phyloP scores from a whole-genome alignment of 92 coral and sea anemone genomes.

The Phymanthus crucifer region DNA sequence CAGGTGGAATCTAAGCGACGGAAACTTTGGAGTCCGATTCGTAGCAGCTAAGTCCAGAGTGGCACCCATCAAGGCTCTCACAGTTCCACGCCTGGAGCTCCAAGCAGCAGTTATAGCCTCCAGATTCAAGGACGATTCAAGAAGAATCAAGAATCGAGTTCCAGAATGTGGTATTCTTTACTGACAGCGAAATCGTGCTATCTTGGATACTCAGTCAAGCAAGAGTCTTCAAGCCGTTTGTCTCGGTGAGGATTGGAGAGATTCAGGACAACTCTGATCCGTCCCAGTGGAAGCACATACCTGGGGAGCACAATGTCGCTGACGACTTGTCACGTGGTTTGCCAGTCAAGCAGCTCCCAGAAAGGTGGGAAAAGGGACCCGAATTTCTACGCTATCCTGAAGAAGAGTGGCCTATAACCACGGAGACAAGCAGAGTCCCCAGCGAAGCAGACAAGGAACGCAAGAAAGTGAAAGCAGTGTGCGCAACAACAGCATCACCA shows the following conservation, averaged over 20 bases:
- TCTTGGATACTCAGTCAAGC: constrained; percentile 49
- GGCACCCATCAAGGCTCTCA: constrained; percentile 59
- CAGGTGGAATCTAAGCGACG: constrained; percentile 23
- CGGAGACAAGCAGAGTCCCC: no score
- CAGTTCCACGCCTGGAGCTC: constrained; percentile 52
- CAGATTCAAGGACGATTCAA: constrained; percentile 29
- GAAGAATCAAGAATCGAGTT: constrained; percentile 45
- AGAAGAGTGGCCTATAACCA: constrained; percentile 29
- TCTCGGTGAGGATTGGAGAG: no score
- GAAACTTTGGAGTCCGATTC: constrained; percentile 32
- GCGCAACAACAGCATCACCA: no score
- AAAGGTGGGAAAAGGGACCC: no score
- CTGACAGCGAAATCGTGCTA: constrained; percentile 29
- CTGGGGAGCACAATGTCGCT: no score
- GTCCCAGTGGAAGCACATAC: no score
- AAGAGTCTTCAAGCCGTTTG: constrained; percentile 43
- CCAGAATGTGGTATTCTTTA: constrained; percentile 34
- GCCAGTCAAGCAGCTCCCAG: no score
- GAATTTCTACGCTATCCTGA: no score
- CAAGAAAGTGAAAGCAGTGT: no score
- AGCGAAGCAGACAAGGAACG: constrained; percentile 30
- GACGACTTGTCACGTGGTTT: no score
- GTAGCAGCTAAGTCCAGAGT: constrained; percentile 60
- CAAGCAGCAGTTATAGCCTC: constrained; percentile 42
- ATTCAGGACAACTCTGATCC: no score